Evolutionary conservation across 2,113 vertebrate species (phyloP).

Genomic region (Sceloporus undulatus): DNA sequence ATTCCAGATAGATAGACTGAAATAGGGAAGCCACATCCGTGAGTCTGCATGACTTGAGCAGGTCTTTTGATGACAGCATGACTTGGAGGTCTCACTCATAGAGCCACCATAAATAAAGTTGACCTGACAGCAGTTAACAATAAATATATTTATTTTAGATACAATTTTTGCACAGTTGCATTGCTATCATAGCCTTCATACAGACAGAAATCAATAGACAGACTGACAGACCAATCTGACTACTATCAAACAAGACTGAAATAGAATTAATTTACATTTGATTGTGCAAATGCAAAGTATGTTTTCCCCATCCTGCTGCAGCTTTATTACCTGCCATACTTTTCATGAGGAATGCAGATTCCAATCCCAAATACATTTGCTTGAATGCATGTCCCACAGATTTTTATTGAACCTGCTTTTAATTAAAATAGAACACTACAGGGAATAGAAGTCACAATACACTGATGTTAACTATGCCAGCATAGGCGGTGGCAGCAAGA

Average conservation of each 20-base stretch:
- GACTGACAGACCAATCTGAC: background rate
- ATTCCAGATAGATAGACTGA: too few relatives aligned
- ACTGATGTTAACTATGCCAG: too few relatives aligned
- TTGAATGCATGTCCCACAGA: background rate
- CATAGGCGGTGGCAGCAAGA: too few relatives aligned
- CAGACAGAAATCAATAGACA: background rate
- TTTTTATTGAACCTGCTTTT: conserved; percentile 2
- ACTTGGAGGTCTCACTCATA: too few relatives aligned
- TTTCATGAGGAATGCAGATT: background rate
- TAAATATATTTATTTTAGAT: background rate
- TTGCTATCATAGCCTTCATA: background rate
- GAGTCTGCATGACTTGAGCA: too few relatives aligned
- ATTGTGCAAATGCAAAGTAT: background rate
- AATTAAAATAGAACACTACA: background rate
- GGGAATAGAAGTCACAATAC: too few relatives aligned
- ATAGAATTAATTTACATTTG: background rate
- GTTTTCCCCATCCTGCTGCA: background rate
- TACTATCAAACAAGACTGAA: background rate
- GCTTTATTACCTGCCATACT: background rate
- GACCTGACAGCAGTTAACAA: too few relatives aligned
- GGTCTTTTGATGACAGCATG: too few relatives aligned
- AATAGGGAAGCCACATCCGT: too few relatives aligned
- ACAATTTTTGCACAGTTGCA: conserved; percentile 5
- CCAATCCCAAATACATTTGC: background rate
- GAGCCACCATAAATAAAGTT: too few relatives aligned